A percentile compares a stretch with the other conserved stretches of the same genome.
Conservation (phyloP, 2,113 vertebrate genomes). For the Sceloporus tristichus region DNA sequence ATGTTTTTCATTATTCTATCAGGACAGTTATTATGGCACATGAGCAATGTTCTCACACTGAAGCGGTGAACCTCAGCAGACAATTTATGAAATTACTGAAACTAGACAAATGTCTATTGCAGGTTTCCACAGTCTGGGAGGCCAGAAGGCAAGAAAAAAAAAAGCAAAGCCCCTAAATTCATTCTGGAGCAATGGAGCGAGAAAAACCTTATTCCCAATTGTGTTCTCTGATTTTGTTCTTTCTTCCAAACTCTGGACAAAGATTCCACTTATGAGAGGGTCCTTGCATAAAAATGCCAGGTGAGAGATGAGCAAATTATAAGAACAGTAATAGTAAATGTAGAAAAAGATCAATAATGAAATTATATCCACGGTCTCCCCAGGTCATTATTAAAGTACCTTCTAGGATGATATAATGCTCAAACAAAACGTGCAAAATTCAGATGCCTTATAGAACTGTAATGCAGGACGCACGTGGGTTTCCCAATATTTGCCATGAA, state of each 20-base stretch:
- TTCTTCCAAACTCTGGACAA: neutral
- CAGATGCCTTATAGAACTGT: neutral
- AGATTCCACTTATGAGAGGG: neutral
- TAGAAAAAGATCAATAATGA: conserved; percentile 26
- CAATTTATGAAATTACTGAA: neutral
- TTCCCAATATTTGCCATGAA: neutral
- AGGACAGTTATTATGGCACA: neutral
- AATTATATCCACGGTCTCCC: neutral
- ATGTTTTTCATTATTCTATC: neutral
- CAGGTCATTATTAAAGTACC: conserved; percentile 9
- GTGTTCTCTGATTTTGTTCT: neutral
- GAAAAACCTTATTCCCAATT: conserved; percentile 3
- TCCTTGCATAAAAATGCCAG: neutral
- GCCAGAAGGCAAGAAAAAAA: neutral
- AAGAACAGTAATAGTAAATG: conserved; percentile 9
- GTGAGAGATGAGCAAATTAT: conserved; percentile 16
- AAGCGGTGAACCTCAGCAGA: neutral
- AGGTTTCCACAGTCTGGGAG: neutral
- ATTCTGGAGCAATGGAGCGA: too few relatives aligned
- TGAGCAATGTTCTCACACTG: neutral
- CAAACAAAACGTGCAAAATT: neutral
- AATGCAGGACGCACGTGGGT: neutral
- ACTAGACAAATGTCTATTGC: too few relatives aligned
- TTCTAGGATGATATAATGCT: neutral
- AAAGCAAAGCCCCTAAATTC: neutral